phyloP scores from a whole-genome alignment of 2,888 invertebrate species.

The Caenorhabditis sinica region DNA sequence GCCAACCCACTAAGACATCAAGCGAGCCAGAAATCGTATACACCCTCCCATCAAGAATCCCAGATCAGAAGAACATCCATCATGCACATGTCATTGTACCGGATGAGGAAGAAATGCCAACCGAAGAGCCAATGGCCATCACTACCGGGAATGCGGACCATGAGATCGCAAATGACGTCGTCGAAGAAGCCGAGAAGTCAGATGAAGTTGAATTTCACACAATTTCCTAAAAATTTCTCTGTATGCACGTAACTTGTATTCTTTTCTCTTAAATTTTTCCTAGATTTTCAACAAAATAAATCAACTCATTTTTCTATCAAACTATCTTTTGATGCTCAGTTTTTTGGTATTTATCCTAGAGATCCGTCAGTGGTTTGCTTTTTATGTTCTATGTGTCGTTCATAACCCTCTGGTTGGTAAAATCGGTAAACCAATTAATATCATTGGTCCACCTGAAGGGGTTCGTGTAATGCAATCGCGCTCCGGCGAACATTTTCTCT shows the following conservation, averaged over 20 bases:
- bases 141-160: neutral
- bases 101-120: neutral
- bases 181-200: neutral
- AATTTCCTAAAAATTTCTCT: neutral
- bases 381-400: no score
- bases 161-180: constrained; percentile 10
- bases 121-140: neutral
- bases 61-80: neutral
- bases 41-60: constrained; percentile 17
- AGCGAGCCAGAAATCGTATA: constrained; percentile 10
- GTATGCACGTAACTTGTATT: neutral
- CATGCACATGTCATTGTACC: constrained; percentile 16
- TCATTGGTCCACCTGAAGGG: no score
- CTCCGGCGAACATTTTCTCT: no score
- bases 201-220: neutral
- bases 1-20: neutral
- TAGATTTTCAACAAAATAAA: neutral
- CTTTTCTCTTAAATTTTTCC: neutral
- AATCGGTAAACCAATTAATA: no score
- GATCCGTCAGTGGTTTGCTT: no score
- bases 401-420: no score
- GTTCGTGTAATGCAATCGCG: no score
- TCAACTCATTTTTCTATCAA: constrained; percentile 1
- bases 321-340: neutral
- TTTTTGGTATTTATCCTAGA: no score